Evolutionary conservation across 2,113 vertebrate genomes (phyloP), one percentile per base, ranked within the genome.

Genomic region (Myrmecobius fasciatus): DNA sequence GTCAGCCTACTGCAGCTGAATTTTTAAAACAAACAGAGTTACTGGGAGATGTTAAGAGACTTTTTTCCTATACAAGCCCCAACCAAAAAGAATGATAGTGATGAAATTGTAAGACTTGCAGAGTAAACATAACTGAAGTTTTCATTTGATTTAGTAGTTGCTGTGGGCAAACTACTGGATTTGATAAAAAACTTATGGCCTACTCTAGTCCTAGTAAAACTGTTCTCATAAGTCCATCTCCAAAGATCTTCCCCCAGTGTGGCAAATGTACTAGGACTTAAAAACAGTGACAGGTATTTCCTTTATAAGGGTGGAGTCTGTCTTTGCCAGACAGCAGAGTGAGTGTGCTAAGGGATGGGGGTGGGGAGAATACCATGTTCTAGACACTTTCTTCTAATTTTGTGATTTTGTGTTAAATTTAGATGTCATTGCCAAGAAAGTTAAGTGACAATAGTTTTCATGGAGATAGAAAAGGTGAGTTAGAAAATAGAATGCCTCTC

Each of bases 51-150:
- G 47, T 28, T 90, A 49, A 49, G 48, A 48, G 48, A 90, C 89
- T 47, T 56, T 46, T 92, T 36, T 26, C 88, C 12, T 28, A 1
- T 75, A 53, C 54, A 90, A 92, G 43, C 9, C n/a, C 90, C 92
- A 94, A 94, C 90, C 92, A 94, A 94, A 89, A n/a, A 83, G 67
- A 89, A 47, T 91, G 88, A 48, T 56, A 43, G 25, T 91, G 91
- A 43, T 92, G 54, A 92, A 28, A n/a, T 53, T 28, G 22, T 60
- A 51, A 2, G 17, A 43, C 26, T 46, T 95, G 14, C 24, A 36
- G 8, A 48, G 51, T 89, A 92, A 93, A 75, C 53, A 52, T 60
- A 6, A 54, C 3, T 7, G 12, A 25, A 92, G 46, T 25, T 92
- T 94, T 52, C 51, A 22, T 53, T 93, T 93, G 90, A 89, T 60